These are phyloP conservation scores for Luperina testacea DNA, from an alignment of 2,888 invertebrate genomes.

Conservation along the genomic window DNA sequence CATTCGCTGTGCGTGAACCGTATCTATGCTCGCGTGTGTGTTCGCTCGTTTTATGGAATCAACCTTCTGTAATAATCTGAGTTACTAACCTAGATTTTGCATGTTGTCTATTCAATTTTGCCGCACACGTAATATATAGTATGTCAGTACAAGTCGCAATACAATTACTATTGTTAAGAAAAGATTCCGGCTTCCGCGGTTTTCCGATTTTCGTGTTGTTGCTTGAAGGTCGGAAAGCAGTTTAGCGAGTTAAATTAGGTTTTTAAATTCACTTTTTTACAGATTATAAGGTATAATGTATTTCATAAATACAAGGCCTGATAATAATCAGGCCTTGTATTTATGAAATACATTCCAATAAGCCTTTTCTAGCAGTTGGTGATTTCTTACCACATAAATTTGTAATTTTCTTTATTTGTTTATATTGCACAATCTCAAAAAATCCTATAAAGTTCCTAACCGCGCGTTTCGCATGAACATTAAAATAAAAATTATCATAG, in stretches of 20 bases:
- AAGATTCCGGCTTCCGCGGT: conserved; percentile 24
- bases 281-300: background rate
- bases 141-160: conserved; percentile 39
- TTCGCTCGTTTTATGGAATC: background rate
- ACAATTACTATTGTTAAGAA: conserved; percentile 55
- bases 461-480: background rate
- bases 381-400: background rate
- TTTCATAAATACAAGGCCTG: too few relatives aligned
- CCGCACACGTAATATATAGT: conserved; percentile 55
- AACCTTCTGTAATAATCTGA: conserved; percentile 25
- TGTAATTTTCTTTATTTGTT: background rate
- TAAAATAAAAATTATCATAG: conserved; percentile 12
- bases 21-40: background rate
- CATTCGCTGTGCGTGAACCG: background rate
- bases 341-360: background rate
- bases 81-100: conserved; percentile 66
- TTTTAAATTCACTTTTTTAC: background rate
- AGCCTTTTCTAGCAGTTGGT: background rate
- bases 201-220: conserved; percentile 8
- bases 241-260: background rate
- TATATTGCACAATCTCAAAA: background rate
- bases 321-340: background rate
- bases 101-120: conserved; percentile 69
- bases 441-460: background rate
- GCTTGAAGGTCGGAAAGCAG: conserved; percentile 5